These are phyloP conservation scores for Pantala flavescens DNA, from an alignment of 1,140 invertebrate species.

Conservation along the genomic window DNA sequence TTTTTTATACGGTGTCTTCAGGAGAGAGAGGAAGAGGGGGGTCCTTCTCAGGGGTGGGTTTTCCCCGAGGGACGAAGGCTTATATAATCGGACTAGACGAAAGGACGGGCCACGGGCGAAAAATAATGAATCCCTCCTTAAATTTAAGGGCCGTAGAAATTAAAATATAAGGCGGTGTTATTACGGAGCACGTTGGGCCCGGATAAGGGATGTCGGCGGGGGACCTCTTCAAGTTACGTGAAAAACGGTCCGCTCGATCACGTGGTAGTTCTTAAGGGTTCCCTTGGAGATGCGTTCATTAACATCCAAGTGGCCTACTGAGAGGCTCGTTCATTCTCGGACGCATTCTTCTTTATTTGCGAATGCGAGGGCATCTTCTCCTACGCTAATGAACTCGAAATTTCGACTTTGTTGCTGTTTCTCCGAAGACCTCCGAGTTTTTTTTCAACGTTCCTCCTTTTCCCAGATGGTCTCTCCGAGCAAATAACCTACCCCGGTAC, in stretches of 20 bases:
- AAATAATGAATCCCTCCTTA: not conserved
- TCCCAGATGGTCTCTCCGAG: no score
- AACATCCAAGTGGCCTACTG: constrained; percentile 3
- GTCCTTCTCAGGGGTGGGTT: no score
- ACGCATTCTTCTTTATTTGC: no score
- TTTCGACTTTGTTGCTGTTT: no score
- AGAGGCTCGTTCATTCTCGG: not conserved
- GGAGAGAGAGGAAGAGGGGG: no score
- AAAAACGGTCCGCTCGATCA: not conserved
- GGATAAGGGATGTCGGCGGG: not conserved
- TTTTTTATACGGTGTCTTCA: no score
- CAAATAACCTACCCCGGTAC: no score
- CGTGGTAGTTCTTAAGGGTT: not conserved
- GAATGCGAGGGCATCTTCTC: not conserved
- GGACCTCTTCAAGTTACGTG: not conserved
- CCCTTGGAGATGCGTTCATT: constrained; percentile 3
- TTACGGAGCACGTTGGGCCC: not conserved
- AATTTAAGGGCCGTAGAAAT: constrained; percentile 2
- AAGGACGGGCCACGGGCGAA: not conserved
- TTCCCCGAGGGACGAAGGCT: not conserved
- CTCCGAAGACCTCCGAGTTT: no score
- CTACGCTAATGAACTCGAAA: not conserved
- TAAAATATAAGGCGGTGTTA: constrained; percentile 6
- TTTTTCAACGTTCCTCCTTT: no score
- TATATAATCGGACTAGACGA: constrained; percentile 1